phyloP scores from a whole-genome alignment of 2,113 vertebrate species.

The Microtus pennsylvanicus region DNA sequence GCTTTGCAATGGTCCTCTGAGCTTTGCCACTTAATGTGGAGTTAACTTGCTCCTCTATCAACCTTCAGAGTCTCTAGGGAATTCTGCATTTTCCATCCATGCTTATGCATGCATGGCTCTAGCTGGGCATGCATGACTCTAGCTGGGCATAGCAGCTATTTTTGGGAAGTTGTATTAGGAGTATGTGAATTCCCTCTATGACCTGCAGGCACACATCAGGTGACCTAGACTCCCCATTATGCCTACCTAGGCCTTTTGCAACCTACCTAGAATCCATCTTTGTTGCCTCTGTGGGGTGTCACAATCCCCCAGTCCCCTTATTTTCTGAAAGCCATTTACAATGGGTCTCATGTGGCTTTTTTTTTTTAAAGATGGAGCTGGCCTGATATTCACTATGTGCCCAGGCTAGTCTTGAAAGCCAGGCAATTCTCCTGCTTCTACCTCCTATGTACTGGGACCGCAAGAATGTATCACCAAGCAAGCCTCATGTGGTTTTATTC shows the following conservation, averaged over 20 bases:
- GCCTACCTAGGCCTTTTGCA: neutral
- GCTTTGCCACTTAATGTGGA: neutral
- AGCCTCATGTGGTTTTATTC: neutral
- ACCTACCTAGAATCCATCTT: neutral
- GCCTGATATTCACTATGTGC: neutral
- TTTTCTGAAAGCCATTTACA: neutral
- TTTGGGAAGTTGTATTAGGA: neutral
- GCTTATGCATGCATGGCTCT: neutral
- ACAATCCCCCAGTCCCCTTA: neutral
- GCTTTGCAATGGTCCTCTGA: neutral
- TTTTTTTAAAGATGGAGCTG: neutral
- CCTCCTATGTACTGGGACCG: neutral
- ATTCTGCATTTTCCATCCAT: neutral
- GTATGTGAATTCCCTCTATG: no score
- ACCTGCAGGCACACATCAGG: neutral
- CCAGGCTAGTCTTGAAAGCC: neutral
- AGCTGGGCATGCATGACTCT: neutral
- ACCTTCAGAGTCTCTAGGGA: rapidly evolving
- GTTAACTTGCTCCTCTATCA: neutral
- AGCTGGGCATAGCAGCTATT: neutral
- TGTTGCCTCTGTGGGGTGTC: rapidly evolving
- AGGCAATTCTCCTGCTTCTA: neutral
- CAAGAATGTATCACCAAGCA: neutral
- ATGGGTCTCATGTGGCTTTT: neutral
- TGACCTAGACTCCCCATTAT: no score